Evolutionary conservation across 2,888 invertebrate species (phyloP).

Genomic region (Vanessa cardui): DNA sequence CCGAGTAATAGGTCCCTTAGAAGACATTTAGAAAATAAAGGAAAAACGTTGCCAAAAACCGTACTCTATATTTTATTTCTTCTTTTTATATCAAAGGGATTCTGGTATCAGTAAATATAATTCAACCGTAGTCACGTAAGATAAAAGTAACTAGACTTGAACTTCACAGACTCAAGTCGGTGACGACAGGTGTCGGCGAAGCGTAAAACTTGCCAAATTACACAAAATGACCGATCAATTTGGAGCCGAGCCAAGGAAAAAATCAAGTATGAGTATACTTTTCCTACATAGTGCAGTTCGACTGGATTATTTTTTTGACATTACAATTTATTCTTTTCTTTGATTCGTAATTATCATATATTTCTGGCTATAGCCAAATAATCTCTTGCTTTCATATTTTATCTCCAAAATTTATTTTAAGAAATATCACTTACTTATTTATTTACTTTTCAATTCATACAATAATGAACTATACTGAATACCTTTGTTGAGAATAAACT

Average conservation of each 20-base stretch:
- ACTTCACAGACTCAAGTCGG: constrained; percentile 56
- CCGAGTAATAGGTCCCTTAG: constrained; percentile 33
- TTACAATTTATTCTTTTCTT: not conserved
- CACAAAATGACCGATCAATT: constrained; percentile 65
- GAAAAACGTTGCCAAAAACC: constrained; percentile 25
- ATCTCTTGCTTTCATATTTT: too few relatives aligned
- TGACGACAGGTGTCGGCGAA: constrained; percentile 68
- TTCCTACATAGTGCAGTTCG: constrained; percentile 41
- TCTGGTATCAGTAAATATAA: constrained; percentile 30
- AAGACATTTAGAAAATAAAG: constrained; percentile 27
- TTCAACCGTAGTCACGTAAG: constrained; percentile 39
- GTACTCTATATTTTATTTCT: constrained; percentile 14
- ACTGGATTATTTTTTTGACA: constrained; percentile 21
- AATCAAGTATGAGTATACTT: constrained; percentile 49
- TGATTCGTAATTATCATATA: not conserved
- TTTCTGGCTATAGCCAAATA: too few relatives aligned
- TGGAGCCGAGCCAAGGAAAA: constrained; percentile 60
- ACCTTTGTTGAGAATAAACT: too few relatives aligned
- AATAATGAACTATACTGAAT: too few relatives aligned
- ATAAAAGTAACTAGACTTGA: constrained; percentile 46
- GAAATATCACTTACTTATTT: too few relatives aligned
- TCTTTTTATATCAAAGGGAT: constrained; percentile 27
- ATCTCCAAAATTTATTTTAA: too few relatives aligned
- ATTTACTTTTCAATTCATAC: too few relatives aligned
- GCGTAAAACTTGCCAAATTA: constrained; percentile 71